Evolutionary conservation across 1,140 invertebrate genomes (phyloP), one percentile per base, ranked within the genome.

Genomic region (Musca vetustissima): DNA sequence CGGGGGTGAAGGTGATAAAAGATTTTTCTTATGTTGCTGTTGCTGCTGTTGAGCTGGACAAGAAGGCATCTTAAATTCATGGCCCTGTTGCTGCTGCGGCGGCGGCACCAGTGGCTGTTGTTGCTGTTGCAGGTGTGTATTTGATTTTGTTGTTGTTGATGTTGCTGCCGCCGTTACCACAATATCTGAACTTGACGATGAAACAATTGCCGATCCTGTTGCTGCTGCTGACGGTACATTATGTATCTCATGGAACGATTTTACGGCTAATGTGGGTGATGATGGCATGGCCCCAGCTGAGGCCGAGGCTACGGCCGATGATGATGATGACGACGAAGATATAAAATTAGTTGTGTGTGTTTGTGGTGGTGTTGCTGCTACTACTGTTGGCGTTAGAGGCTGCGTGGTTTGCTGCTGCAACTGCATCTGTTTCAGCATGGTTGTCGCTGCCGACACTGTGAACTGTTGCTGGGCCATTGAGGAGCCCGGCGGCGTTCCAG

Each of bases 341-440:
- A 52, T 65, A 48, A 68, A 55, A 49, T 7, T 66, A 43, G 52
- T 69, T 64, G 66, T 55, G 64, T 66, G 66, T 64, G 69, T 59
- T 73, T 64, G 69, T 65, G n/a, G n/a, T n/a, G n/a, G n/a, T n/a
- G n/a, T n/a, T n/a, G n/a, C n/a, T n/a, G n/a, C n/a, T n/a, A n/a
- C n/a, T n/a, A n/a, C n/a, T n/a, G 59, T 55, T 71, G 68, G 71
- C 69, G 69, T 75, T 72, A 69, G 64, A 36, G 67, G 67, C 67
- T 64, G 67, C 67, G 57, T 47, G 57, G 48, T 52, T 59, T 55
- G 55, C 50, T 59, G 67, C 59, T 59, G 67, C 67, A 69, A 69
- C 67, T 50, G 67, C 67, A 69, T 50, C 67, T 47, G 17, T 69
- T 64, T 69, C 57, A 64, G 57, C 64, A 69, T 69, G 24, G 53